These are phyloP conservation scores for Tiliqua scincoides DNA, from an alignment of 2,113 vertebrate genomes.

Conservation along the genomic window DNA sequence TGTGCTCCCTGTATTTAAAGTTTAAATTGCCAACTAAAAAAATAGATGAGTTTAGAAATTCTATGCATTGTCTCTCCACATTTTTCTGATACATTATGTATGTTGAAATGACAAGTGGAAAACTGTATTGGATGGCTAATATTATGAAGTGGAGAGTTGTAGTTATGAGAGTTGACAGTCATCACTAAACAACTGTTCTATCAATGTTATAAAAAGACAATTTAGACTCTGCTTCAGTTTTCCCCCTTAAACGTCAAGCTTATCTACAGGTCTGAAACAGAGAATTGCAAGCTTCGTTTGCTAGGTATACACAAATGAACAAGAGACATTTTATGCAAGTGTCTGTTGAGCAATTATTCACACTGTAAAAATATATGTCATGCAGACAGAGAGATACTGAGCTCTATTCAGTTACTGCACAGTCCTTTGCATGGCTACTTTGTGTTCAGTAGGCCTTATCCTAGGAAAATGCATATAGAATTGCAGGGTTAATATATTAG, in stretches of 20 bases:
- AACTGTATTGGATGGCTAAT: conserved; percentile 17
- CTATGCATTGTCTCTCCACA: neutral
- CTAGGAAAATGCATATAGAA: too few relatives aligned
- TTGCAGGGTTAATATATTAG: too few relatives aligned
- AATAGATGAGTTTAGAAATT: conserved; percentile 28
- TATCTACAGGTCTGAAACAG: neutral
- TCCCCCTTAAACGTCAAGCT: neutral
- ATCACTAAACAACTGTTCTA: conserved; percentile 1
- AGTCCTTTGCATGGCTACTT: neutral
- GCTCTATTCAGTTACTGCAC: neutral
- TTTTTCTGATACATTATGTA: conserved; percentile 18
- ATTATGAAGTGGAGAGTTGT: conserved; percentile 19
- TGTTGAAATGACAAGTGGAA: conserved; percentile 44
- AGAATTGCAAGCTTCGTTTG: neutral
- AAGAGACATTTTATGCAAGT: neutral
- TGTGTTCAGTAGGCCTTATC: neutral
- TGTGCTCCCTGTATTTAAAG: neutral
- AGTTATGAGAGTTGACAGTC: conserved; percentile 31
- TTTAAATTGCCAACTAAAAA: conserved; percentile 15
- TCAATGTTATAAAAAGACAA: conserved; percentile 23
- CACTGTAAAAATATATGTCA: neutral
- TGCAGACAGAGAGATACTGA: neutral
- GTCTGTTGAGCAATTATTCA: neutral
- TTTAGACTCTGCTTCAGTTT: neutral
- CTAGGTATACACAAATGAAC: neutral